These are phyloP conservation scores for Rostratula benghalensis DNA, from an alignment of 2,113 vertebrate species.

Conservation along the genomic window DNA sequence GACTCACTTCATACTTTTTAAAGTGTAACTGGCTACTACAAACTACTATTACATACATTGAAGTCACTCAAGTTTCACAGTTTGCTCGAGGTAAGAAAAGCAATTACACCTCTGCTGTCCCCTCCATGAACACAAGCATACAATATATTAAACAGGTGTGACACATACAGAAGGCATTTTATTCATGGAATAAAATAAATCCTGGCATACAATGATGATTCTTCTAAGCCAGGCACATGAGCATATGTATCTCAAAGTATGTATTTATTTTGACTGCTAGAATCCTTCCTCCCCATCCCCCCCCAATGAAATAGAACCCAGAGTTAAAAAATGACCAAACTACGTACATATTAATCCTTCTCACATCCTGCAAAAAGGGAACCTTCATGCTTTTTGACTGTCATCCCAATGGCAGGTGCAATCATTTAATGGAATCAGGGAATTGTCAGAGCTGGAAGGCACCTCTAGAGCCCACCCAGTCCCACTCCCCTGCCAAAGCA, in stretches of 20 bases:
- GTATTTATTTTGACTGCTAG: neutral
- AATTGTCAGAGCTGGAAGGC: too few species aligned
- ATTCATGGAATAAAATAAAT: neutral
- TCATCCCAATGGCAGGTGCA: accelerated
- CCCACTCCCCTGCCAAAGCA: too few species aligned
- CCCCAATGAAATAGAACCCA: neutral
- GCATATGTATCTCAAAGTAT: neutral
- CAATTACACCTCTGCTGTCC: neutral
- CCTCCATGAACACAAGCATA: neutral
- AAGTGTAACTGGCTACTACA: neutral
- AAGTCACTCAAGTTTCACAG: neutral
- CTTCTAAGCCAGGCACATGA: neutral
- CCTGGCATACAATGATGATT: neutral
- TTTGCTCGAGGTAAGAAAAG: neutral
- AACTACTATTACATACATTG: neutral
- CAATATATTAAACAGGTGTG: neutral
- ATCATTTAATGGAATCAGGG: neutral
- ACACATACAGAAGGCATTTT: neutral
- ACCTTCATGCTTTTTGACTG: neutral
- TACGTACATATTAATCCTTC: neutral
- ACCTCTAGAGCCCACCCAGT: too few species aligned
- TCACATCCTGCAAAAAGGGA: neutral
- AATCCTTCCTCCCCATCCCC: neutral
- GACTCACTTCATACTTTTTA: neutral
- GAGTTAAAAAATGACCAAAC: neutral